A percentile compares a stretch with the other conserved stretches of the same genome.
phyloP scores from a whole-genome alignment of 2,888 invertebrate species.

The Eupsilia transversa region DNA sequence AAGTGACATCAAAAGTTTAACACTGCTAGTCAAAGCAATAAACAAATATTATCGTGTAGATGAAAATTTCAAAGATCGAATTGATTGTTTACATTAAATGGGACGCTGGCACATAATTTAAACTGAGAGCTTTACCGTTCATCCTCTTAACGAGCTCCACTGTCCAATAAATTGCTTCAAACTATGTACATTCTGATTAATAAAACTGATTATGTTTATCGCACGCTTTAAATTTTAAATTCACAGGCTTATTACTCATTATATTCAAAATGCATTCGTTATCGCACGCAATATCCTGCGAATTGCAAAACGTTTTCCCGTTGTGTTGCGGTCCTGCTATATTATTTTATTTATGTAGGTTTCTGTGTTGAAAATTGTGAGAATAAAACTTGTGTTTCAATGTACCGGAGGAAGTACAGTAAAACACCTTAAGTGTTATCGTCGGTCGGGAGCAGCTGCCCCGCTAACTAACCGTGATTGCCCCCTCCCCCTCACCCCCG shows the following conservation, averaged over 20 bases:
- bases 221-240: constrained; percentile 79
- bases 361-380: constrained; percentile 51
- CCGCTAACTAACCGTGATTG: constrained; percentile 86
- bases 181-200: constrained; percentile 83
- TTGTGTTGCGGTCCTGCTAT: constrained; percentile 45
- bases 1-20: constrained; percentile 58
- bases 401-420: constrained; percentile 73
- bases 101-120: constrained; percentile 80
- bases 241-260: constrained; percentile 76
- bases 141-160: constrained; percentile 85
- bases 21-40: constrained; percentile 51
- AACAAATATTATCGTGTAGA: constrained; percentile 61
- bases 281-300: constrained; percentile 65
- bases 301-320: constrained; percentile 65
- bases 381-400: constrained; percentile 73
- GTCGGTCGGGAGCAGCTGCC: constrained; percentile 83
- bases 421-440: constrained; percentile 83
- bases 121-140: constrained; percentile 80
- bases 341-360: constrained; percentile 22
- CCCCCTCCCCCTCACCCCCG: constrained; percentile 67
- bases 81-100: constrained; percentile 77
- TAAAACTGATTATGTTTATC: constrained; percentile 84
- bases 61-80: constrained; percentile 70
- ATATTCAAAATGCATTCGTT: constrained; percentile 75
- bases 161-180: constrained; percentile 85